phyloP scores from a whole-genome alignment of 2,888 invertebrate species.

The Noctua janthina region DNA sequence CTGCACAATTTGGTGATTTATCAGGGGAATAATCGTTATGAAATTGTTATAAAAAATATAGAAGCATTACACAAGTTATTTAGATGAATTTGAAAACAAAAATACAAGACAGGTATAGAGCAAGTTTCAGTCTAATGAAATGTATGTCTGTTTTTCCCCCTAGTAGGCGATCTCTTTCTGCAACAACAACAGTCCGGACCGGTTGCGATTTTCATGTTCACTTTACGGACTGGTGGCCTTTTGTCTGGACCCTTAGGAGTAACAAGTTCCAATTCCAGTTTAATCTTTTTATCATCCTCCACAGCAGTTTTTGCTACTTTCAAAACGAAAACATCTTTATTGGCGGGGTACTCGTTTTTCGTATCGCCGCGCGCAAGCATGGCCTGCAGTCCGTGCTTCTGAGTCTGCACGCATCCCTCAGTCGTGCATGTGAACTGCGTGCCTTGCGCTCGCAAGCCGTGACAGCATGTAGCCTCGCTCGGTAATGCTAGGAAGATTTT shows the following conservation, averaged over 20 bases:
- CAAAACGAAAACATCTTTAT: slow-evolving; percentile 91
- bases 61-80: slow-evolving; percentile 15
- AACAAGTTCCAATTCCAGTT: slow-evolving; percentile 92
- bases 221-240: slow-evolving; percentile 86
- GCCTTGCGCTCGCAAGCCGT: slow-evolving; percentile 77
- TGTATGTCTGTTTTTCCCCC: slow-evolving; percentile 70
- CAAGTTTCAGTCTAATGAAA: slow-evolving; percentile 11
- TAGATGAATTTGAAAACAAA: slow-evolving; percentile 41
- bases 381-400: slow-evolving; percentile 81
- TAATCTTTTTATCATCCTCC: slow-evolving; percentile 91
- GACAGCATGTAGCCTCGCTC: slow-evolving; percentile 81
- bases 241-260: slow-evolving; percentile 92
- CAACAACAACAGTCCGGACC: slow-evolving; percentile 83
- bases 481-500: slow-evolving; percentile 85
- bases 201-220: slow-evolving; percentile 79
- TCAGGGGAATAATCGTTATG: slow-evolving; percentile 63
- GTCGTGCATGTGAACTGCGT: slow-evolving; percentile 87
- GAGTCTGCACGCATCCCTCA: slow-evolving; percentile 82
- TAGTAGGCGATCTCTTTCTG: slow-evolving; percentile 69
- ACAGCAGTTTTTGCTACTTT: slow-evolving; percentile 93
- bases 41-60: slow-evolving; percentile 27
- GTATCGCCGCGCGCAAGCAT: slow-evolving; percentile 78
- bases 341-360: slow-evolving; percentile 85
- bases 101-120: not conserved
- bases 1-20: slow-evolving; percentile 82